Evolutionary conservation across 2,797 vertebrate species (phyloP).

Genomic region (Myripristis jacobus): DNA sequence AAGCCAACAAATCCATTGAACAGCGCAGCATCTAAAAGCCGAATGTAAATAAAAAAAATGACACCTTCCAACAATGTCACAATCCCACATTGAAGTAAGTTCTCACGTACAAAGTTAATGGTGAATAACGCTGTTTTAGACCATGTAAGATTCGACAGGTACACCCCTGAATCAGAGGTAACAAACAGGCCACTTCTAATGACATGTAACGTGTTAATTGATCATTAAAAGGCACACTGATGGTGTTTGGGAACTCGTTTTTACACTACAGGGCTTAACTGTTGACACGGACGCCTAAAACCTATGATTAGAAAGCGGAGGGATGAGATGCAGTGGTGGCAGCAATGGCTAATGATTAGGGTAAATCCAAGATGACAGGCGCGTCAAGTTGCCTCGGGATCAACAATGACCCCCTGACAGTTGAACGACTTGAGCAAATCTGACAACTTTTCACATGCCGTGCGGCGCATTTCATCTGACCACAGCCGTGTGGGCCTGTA

Average conservation of each 20-base stretch:
- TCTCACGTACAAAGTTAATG: too few relatives aligned
- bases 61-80: too few relatives aligned
- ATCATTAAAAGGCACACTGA: background rate
- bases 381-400: constrained; percentile 54
- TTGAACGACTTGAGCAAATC: constrained; percentile 43
- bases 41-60: too few relatives aligned
- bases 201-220: background rate
- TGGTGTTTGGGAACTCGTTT: background rate
- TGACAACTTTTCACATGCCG: constrained; percentile 18
- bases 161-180: background rate
- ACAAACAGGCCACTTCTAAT: background rate
- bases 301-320: constrained; percentile 31
- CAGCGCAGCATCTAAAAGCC: too few relatives aligned
- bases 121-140: too few relatives aligned
- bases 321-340: background rate
- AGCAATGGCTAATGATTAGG: constrained; percentile 50
- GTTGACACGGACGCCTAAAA: constrained; percentile 60
- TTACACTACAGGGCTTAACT: constrained; percentile 34
- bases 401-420: constrained; percentile 54
- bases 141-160: too few relatives aligned
- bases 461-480: background rate
- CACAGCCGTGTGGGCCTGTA: constrained; percentile 2
- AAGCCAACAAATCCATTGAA: too few relatives aligned
- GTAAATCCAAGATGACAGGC: constrained; percentile 65
- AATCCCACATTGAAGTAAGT: too few relatives aligned